Conservation (phyloP, 2,797 vertebrate genomes). For the Heliangelus exortis region DNA sequence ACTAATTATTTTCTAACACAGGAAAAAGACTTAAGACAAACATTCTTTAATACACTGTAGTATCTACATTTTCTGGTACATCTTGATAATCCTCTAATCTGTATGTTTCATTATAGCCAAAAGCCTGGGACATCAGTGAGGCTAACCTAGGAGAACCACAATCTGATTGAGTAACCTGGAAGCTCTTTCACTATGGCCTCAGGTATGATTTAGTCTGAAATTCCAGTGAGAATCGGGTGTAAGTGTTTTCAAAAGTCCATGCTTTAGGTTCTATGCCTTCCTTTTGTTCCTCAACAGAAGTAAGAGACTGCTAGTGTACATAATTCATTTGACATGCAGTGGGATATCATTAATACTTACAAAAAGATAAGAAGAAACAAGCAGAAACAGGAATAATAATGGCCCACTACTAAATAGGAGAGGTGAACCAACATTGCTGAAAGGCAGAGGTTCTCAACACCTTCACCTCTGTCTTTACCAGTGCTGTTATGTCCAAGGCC, state of each 20-base stretch:
- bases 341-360: not conserved
- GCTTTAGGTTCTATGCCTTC: not conserved
- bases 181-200: not conserved
- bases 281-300: not conserved
- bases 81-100: not conserved
- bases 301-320: not conserved
- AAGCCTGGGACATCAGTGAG: not conserved
- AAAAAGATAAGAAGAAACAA: not conserved
- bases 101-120: not conserved
- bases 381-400: no score
- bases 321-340: not conserved
- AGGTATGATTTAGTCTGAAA: not conserved
- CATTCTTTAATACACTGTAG: not conserved
- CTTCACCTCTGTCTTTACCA: no score
- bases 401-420: no score
- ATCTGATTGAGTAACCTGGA: not conserved
- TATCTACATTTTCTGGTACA: not conserved
- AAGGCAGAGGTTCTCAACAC: no score
- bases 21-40: not conserved
- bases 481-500: no score
- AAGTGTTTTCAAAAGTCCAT: not conserved
- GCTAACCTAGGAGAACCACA: not conserved
- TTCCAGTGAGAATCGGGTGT: not conserved
- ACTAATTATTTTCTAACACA: not conserved
- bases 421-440: no score